Evolutionary conservation across 1,140 invertebrate species (phyloP).

Genomic region (Zaprionus lachaisei): DNA sequence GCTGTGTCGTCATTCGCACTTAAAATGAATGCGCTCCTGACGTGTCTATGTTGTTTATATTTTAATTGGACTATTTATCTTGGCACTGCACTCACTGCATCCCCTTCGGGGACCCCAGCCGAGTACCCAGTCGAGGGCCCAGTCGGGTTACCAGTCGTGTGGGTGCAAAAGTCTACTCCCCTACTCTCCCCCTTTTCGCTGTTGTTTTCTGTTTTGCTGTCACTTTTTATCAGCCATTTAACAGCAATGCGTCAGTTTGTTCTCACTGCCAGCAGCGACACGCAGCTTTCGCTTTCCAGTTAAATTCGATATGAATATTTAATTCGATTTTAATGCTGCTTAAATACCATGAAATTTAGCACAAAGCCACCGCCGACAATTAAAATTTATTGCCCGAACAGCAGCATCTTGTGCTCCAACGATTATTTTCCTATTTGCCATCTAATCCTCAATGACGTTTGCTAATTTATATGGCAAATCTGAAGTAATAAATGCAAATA

Average conservation of each 20-base stretch:
- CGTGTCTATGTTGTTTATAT: slow-evolving; percentile 38
- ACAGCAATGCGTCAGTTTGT: slow-evolving; percentile 63
- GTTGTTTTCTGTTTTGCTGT: slow-evolving; percentile 20
- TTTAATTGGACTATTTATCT: slow-evolving; percentile 57
- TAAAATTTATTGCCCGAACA: slow-evolving; percentile 6
- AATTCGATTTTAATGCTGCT: slow-evolving; percentile 64
- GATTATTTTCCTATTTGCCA: neutral
- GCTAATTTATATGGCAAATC: neutral
- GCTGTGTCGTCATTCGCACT: slow-evolving; percentile 9
- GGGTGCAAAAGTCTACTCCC: neutral
- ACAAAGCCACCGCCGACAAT: slow-evolving; percentile 10
- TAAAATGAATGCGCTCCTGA: slow-evolving; percentile 38
- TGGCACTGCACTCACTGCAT: slow-evolving; percentile 18
- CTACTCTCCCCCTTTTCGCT: neutral
- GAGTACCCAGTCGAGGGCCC: neutral
- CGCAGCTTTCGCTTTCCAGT: slow-evolving; percentile 19
- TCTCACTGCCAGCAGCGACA: slow-evolving; percentile 24
- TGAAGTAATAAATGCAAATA: neutral
- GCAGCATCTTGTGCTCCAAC: neutral
- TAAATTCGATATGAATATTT: slow-evolving; percentile 64
- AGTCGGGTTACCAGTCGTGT: neutral
- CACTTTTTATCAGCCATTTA: slow-evolving; percentile 65
- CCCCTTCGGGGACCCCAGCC: neutral
- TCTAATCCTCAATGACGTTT: neutral
- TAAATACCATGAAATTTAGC: slow-evolving; percentile 53